Evolutionary conservation across 2,797 vertebrate species (phyloP).

Genomic region (Mallotus villosus): DNA sequence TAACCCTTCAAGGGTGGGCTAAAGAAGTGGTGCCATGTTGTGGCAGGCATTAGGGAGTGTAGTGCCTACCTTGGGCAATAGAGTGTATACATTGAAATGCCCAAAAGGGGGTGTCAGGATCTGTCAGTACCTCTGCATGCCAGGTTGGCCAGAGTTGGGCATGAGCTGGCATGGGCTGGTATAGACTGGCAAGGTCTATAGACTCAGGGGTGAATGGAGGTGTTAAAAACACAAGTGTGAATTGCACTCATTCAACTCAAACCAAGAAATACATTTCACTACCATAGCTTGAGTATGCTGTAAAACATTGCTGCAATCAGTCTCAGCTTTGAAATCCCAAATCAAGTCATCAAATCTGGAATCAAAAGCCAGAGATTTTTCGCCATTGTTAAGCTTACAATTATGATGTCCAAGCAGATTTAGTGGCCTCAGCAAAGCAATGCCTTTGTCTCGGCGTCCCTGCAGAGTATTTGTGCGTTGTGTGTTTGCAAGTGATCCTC

Average conservation of each 20-base stretch:
- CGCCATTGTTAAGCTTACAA: constrained; percentile 33
- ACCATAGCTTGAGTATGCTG: constrained; percentile 48
- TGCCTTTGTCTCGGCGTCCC: constrained; percentile 35
- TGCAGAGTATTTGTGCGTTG: constrained; percentile 41
- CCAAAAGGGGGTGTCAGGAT: constrained; percentile 25
- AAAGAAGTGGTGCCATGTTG: constrained; percentile 2
- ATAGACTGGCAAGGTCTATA: constrained; percentile 41
- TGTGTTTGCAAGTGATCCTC: constrained; percentile 37
- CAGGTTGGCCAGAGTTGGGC: constrained; percentile 31
- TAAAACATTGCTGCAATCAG: constrained; percentile 47
- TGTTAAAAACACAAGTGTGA: constrained; percentile 54
- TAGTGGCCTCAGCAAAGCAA: constrained; percentile 13
- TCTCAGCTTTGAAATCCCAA: constrained; percentile 43
- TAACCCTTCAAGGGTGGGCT: not conserved
- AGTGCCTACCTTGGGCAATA: constrained; percentile 15
- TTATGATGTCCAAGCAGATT: constrained; percentile 39
- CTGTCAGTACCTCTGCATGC: constrained; percentile 33
- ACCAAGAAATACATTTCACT: constrained; percentile 49
- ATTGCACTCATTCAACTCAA: constrained; percentile 37
- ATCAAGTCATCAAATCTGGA: constrained; percentile 34
- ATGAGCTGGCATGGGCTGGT: not conserved
- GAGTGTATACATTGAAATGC: constrained; percentile 14
- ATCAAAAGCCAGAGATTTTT: constrained; percentile 31
- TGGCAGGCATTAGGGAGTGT: not conserved
- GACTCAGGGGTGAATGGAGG: constrained; percentile 61